These are phyloP conservation scores for Eupithecia subfuscata DNA, from an alignment of 2,888 invertebrate species.

Conservation along the genomic window DNA sequence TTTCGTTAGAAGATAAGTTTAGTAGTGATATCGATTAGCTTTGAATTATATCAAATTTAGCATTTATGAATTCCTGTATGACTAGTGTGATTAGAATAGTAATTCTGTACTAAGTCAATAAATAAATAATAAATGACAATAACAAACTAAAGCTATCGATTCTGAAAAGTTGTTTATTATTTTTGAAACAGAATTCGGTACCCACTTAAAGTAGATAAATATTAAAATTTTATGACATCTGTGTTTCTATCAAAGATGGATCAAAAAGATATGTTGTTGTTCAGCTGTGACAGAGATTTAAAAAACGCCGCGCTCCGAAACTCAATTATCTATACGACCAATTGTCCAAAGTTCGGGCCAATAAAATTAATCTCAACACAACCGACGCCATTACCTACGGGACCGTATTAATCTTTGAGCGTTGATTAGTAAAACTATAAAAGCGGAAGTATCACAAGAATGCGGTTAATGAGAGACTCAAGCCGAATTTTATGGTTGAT, in stretches of 20 bases:
- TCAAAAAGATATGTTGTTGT: conserved; percentile 28
- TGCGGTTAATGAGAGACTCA: conserved; percentile 82
- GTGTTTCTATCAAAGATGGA: background rate
- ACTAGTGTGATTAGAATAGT: no score
- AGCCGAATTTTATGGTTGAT: conserved; percentile 80
- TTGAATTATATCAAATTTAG: no score
- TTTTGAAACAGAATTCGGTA: no score
- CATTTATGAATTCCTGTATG: no score
- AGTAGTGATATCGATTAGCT: no score
- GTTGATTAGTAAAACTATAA: conserved; percentile 84
- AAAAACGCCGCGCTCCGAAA: conserved; percentile 69
- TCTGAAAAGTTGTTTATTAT: no score
- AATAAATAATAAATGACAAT: no score
- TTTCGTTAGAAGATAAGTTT: no score
- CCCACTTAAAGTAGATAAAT: no score
- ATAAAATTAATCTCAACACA: conserved; percentile 80
- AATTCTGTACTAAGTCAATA: no score
- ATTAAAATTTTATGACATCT: background rate
- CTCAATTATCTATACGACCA: conserved; percentile 83
- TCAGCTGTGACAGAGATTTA: conserved; percentile 43
- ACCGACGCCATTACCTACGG: conserved; percentile 77
- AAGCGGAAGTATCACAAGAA: conserved; percentile 83
- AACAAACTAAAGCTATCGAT: no score
- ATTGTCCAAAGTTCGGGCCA: conserved; percentile 75
- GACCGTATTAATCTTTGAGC: conserved; percentile 80